A percentile compares a stretch with the other conserved stretches of the same genome.
Conservation (phyloP, 2,888 invertebrate species). For the Myopa testacea region DNA sequence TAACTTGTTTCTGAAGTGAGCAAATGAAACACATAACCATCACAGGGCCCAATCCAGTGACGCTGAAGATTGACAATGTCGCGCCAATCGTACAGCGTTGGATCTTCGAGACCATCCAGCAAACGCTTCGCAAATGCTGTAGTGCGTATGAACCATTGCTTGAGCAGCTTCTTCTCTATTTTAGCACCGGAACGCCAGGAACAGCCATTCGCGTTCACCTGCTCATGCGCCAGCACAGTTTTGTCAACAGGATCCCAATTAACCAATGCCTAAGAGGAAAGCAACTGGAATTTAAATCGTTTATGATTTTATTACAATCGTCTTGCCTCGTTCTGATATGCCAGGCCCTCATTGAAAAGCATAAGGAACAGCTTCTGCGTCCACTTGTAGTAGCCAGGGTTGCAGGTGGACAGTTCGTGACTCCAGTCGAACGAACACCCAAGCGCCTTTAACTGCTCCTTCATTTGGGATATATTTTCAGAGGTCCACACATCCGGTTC, state of each 20-base stretch:
- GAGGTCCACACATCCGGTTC: constrained; percentile 90
- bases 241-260: constrained; percentile 99
- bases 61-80: constrained; percentile 87
- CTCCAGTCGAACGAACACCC: constrained; percentile 95
- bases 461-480: constrained; percentile 87
- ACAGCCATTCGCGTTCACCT: constrained; percentile 89
- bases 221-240: constrained; percentile 98
- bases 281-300: background rate
- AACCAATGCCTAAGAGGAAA: constrained; percentile 77
- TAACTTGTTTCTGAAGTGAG: constrained; percentile 59
- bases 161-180: constrained; percentile 88
- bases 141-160: constrained; percentile 96
- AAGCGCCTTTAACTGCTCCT: constrained; percentile 78
- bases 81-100: constrained; percentile 80
- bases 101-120: constrained; percentile 78
- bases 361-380: constrained; percentile 95
- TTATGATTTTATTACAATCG: background rate
- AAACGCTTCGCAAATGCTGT: constrained; percentile 83
- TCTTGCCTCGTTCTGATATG: constrained; percentile 84
- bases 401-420: constrained; percentile 88
- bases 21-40: constrained; percentile 81
- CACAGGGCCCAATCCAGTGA: constrained; percentile 91
- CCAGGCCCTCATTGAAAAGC: constrained; percentile 84
- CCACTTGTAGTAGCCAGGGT: constrained; percentile 92
- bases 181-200: constrained; percentile 98